phyloP scores from a whole-genome alignment of 2,797 vertebrate species.

The Rallus crepitans region DNA sequence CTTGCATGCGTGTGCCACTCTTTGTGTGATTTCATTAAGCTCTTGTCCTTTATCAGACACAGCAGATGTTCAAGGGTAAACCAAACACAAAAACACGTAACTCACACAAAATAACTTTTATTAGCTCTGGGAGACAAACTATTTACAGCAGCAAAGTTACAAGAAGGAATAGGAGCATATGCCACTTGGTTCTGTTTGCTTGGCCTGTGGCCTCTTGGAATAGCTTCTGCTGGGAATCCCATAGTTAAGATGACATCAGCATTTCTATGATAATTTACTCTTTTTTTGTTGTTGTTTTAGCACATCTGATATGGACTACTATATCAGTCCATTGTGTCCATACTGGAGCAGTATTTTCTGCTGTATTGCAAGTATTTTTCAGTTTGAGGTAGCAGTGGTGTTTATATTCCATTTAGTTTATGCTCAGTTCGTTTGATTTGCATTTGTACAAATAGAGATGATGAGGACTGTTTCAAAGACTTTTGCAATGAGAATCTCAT shows the following conservation, averaged over 20 bases:
- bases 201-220: conserved; percentile 50
- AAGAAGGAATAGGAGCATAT: conserved; percentile 20
- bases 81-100: neutral
- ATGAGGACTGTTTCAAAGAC: neutral
- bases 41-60: conserved; percentile 3
- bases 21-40: conserved; percentile 6
- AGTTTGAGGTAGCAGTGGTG: neutral
- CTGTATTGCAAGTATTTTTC: neutral
- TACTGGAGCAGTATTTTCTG: neutral
- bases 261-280: conserved; percentile 13
- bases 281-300: neutral
- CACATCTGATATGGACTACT: neutral
- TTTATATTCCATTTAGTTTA: neutral
- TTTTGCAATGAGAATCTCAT: conserved; percentile 1
- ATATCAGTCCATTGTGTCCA: neutral
- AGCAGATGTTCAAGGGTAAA: conserved; percentile 52
- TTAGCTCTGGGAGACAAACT: conserved; percentile 13
- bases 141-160: conserved; percentile 30
- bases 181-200: conserved; percentile 43
- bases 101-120: conserved; percentile 30
- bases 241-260: neutral
- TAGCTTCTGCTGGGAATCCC: conserved; percentile 46
- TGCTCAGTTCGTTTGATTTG: neutral
- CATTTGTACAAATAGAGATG: neutral
- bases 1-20: neutral